A percentile compares a stretch with the other conserved stretches of the same genome.
Evolutionary conservation across 1,140 invertebrate species (phyloP).

Genomic region (Cydia splendana): DNA sequence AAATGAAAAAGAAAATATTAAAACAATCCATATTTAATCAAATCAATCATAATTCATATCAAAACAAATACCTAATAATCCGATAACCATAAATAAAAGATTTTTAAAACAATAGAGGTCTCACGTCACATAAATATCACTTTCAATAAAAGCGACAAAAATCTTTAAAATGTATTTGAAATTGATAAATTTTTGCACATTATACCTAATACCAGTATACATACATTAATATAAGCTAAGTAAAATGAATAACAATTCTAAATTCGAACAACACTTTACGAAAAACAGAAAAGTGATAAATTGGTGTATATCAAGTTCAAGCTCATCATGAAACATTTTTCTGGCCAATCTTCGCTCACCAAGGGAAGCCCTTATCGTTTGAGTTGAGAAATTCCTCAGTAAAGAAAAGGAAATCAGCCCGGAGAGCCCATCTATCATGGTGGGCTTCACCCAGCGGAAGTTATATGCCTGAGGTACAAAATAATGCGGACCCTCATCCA

Average conservation of each 20-base stretch:
- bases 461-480: conserved; percentile 59
- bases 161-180: too few species aligned
- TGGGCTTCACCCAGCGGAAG: conserved; percentile 52
- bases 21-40: too few species aligned
- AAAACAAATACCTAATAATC: too few species aligned
- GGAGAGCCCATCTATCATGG: conserved; percentile 62
- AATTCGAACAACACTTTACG: neutral
- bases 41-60: too few species aligned
- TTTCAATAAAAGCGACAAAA: too few species aligned
- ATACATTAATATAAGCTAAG: too few species aligned
- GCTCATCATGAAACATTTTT: conserved; percentile 29
- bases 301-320: conserved; percentile 1
- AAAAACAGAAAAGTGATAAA: neutral
- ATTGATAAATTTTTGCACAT: too few species aligned
- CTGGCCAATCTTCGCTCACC: conserved; percentile 21
- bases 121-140: too few species aligned
- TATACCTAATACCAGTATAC: too few species aligned
- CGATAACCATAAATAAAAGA: too few species aligned
- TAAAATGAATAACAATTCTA: neutral
- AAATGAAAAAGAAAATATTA: too few species aligned
- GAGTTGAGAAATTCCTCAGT: conserved; percentile 63
- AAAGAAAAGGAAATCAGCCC: conserved; percentile 58
- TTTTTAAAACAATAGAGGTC: too few species aligned
- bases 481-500: conserved; percentile 46
- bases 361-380: conserved; percentile 58